Evolutionary conservation across 2,113 vertebrate species (phyloP).

Genomic region (Phasianus colchicus): DNA sequence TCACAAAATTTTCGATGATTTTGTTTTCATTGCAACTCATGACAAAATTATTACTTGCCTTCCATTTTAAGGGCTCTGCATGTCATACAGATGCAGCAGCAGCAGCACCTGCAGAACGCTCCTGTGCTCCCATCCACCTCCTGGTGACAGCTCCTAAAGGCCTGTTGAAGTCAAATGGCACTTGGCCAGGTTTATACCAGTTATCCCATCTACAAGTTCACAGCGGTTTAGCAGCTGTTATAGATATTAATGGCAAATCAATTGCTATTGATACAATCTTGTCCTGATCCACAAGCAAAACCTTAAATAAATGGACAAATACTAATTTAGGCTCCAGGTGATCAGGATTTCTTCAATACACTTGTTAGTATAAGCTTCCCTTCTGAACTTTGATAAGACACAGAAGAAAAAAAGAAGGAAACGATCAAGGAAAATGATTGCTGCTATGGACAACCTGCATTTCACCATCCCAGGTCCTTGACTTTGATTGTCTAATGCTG

Average conservation of each 20-base stretch:
- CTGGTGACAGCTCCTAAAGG: background rate
- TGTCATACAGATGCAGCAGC: background rate
- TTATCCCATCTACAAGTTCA: background rate
- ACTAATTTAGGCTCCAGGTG: conserved; percentile 57
- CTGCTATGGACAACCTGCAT: background rate
- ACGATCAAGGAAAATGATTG: background rate
- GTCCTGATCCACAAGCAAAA: background rate
- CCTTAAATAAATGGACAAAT: conserved; percentile 54
- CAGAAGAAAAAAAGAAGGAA: background rate
- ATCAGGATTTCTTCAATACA: conserved; percentile 8
- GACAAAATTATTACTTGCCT: background rate
- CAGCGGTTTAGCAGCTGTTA: background rate
- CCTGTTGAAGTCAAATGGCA: background rate
- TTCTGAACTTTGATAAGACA: conserved; percentile 37
- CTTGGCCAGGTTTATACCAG: background rate
- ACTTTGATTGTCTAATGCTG: background rate
- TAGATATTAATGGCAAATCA: conserved; percentile 23
- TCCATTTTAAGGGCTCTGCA: background rate
- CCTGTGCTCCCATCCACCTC: background rate
- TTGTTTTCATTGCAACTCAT: background rate
- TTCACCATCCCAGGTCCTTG: background rate
- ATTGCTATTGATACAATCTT: background rate
- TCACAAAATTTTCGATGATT: background rate
- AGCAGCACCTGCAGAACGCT: background rate
- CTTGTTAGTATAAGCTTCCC: conserved; percentile 10